phyloP scores from a whole-genome alignment of 1,140 invertebrate species.

The Leptopilina clavipes region DNA sequence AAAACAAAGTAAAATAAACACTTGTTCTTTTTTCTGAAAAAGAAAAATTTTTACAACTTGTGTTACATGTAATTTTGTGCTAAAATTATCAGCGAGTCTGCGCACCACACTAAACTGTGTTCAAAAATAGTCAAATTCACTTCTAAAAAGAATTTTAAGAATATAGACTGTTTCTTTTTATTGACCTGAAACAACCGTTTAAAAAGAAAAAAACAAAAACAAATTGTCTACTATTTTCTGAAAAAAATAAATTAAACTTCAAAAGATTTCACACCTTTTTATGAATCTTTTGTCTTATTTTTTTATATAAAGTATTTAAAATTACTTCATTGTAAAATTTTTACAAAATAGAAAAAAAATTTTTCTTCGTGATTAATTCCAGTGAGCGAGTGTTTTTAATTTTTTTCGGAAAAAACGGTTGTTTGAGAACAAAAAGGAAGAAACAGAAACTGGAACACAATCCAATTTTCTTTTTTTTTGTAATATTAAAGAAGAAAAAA shows the following conservation, averaged over 20 bases:
- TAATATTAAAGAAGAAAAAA: slow-evolving; percentile 56
- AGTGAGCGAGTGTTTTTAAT: neutral
- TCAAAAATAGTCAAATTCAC: slow-evolving; percentile 66
- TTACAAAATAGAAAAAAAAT: neutral
- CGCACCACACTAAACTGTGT: slow-evolving; percentile 73
- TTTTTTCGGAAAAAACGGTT: neutral
- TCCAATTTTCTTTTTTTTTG: slow-evolving; percentile 59
- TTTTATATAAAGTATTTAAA: too few species aligned
- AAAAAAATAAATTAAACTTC: too few species aligned
- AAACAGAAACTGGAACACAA: slow-evolving; percentile 47
- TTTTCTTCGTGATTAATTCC: neutral
- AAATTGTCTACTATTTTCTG: too few species aligned
- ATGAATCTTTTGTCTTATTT: too few species aligned
- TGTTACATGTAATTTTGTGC: slow-evolving; percentile 41
- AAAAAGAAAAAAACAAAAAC: neutral
- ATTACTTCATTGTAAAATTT: neutral
- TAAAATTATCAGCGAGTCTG: slow-evolving; percentile 68
- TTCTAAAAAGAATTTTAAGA: slow-evolving; percentile 56
- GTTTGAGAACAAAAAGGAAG: neutral
- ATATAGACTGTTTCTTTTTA: slow-evolving; percentile 58
- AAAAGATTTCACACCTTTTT: too few species aligned
- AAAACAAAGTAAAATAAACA: too few species aligned
- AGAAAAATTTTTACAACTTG: slow-evolving; percentile 37
- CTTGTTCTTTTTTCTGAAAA: too few species aligned
- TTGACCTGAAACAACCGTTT: slow-evolving; percentile 63